Base-by-base conservation (phyloP, 2,888 invertebrate genomes). In the Cerastis leucographa region DNA sequence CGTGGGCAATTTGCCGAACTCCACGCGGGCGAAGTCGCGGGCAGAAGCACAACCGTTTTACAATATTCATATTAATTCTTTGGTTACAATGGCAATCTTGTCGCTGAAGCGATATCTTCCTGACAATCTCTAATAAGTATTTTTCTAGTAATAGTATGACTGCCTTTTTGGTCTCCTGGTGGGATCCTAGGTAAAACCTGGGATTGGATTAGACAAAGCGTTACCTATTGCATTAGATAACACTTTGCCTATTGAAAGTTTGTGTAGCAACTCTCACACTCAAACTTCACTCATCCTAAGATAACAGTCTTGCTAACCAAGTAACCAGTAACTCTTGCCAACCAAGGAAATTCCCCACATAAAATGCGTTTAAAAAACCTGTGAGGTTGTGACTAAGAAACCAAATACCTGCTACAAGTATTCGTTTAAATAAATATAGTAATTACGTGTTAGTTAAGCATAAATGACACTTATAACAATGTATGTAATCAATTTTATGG, bases 401-500 rank as follows among this genome's bases (percentile, higher is more conserved):
- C 49, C 44, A 74, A 71, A 80, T 64, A 64, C 44, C 14, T 42
- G 25, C 61, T 70, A 64, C 22, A 83, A 12, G 80, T 65, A 68
- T 83, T 65, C 65, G 44, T 73, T 71, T 65, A 74, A 85, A 76
- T 54, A 77, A 85, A 83, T 83, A 71, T 80, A 59, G 73, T 83
- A 64, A 85, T 85, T 68, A 80, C 70, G 14, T 70, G 83, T 80
- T 61, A 85, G 46, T 80, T 74, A 74, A 64, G 56, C 49, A 56
- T 54, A 85, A 83, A 76, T 56, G 68, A 82, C 78, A 75, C 72
- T 65, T 74, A 74, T 66, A 78, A 85, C 78, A 81, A 83, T 77
- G 69, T 81, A 46, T 74, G 67, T 75, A 54, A 85, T 81, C 80
- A 71, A 70, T 54, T 81, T 75, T 78, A 86, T 85, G 81, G 81